Evolutionary conservation across 2,797 vertebrate species (phyloP).

Genomic region (Bovichtus variegatus): DNA sequence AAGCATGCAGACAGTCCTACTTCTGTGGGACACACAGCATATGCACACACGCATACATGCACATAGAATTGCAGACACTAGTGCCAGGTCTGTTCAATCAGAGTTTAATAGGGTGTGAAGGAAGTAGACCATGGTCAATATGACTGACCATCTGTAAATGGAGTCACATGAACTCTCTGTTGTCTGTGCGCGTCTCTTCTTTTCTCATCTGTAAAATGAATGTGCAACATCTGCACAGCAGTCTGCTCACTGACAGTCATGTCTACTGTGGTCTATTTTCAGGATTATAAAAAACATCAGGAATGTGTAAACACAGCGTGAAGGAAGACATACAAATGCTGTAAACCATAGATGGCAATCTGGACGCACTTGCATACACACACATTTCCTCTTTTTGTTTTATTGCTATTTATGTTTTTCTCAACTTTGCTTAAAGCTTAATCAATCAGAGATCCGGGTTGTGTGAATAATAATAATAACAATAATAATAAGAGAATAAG

Average conservation of each 20-base stretch:
- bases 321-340: conserved; percentile 12
- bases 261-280: conserved; percentile 24
- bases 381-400: background rate
- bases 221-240: conserved; percentile 28
- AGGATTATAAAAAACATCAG: conserved; percentile 38
- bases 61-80: background rate
- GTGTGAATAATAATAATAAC: background rate
- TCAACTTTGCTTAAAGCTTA: background rate
- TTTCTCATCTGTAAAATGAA: conserved; percentile 16
- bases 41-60: background rate
- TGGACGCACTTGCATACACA: conserved; percentile 6
- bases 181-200: conserved; percentile 27
- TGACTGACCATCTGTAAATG: conserved; percentile 67
- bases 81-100: conserved; percentile 55
- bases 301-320: conserved; percentile 21
- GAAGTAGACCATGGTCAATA: conserved; percentile 46
- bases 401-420: background rate
- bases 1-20: conserved; percentile 11
- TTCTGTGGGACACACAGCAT: background rate
- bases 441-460: background rate
- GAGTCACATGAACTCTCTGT: conserved; percentile 58
- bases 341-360: background rate
- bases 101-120: conserved; percentile 58
- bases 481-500: background rate
- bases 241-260: conserved; percentile 23